Conservation (phyloP, 2,113 vertebrate genomes). For the Microcebus jonahi region DNA sequence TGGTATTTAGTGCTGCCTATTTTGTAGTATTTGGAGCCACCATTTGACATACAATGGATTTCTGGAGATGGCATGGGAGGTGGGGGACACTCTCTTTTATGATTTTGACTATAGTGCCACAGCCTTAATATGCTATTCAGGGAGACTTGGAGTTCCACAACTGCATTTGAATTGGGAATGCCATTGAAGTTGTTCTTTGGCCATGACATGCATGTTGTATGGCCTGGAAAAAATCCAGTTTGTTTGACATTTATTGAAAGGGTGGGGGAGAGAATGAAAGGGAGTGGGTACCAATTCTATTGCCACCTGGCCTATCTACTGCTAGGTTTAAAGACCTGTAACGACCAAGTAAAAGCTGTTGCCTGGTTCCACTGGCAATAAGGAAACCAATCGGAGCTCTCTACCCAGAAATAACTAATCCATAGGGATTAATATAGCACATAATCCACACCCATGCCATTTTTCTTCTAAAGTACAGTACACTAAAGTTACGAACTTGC, state of each 20-base stretch:
- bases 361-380: neutral
- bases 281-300: neutral
- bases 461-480: slow-evolving; percentile 47
- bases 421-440: neutral
- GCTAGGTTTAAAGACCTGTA: neutral
- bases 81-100: neutral
- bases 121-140: neutral
- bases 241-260: neutral
- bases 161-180: neutral
- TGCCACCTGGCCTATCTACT: neutral
- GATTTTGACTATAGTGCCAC: neutral
- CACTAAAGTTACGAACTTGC: neutral
- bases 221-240: neutral
- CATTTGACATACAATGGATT: neutral
- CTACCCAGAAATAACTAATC: neutral
- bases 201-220: neutral
- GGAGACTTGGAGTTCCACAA: neutral
- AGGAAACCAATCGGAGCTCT: neutral
- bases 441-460: neutral
- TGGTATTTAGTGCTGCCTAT: neutral
- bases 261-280: neutral
- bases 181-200: neutral
- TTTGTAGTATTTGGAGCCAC: neutral
- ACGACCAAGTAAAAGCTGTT: neutral
- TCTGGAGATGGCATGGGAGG: neutral